Conservation (phyloP, 2,888 invertebrate species). For the Lumbricus terrestris region DNA sequence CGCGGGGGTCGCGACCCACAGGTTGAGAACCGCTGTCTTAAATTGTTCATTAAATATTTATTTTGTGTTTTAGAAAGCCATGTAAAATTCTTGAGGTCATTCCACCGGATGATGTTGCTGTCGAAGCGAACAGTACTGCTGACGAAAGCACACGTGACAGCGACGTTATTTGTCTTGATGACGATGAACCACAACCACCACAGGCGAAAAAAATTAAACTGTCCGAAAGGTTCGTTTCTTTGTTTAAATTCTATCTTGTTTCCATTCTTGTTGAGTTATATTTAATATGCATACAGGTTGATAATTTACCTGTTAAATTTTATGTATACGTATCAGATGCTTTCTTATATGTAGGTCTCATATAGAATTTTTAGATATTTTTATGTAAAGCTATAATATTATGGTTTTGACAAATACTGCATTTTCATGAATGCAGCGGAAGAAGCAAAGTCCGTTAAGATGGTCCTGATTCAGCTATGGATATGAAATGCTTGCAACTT, state of each 20-base stretch:
- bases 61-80: conserved; percentile 47
- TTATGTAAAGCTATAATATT: neutral
- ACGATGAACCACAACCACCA: conserved; percentile 31
- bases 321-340: too few relatives aligned
- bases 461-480: too few relatives aligned
- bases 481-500: too few relatives aligned
- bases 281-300: too few relatives aligned
- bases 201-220: conserved; percentile 14
- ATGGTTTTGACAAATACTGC: neutral
- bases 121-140: conserved; percentile 9
- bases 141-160: conserved; percentile 24
- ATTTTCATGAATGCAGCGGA: too few relatives aligned
- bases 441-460: too few relatives aligned
- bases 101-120: conserved; percentile 39
- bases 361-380: neutral
- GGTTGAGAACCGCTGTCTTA: too few relatives aligned
- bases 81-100: conserved; percentile 52
- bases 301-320: neutral
- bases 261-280: neutral
- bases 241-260: neutral
- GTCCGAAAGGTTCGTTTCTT: neutral
- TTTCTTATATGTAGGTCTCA: neutral
- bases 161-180: conserved; percentile 36
- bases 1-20: too few relatives aligned
- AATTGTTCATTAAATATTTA: neutral